Conservation (phyloP, 2,797 vertebrate species). For the Arvicola amphibius region DNA sequence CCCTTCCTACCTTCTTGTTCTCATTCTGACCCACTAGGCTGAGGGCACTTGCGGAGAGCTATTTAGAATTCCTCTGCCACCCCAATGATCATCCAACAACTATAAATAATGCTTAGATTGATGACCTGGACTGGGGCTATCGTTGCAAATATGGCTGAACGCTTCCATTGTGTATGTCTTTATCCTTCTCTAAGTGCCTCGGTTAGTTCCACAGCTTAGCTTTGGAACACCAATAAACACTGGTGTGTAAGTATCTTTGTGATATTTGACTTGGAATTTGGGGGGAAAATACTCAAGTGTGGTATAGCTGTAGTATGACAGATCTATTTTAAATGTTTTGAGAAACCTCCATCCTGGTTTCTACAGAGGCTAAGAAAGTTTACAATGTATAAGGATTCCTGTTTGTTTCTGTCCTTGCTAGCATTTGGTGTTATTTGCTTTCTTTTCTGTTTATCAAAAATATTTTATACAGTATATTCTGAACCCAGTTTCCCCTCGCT, state of each 20-base stretch:
- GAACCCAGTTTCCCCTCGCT: not conserved
- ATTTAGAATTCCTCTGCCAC: not conserved
- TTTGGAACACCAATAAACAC: not conserved
- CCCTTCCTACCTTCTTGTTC: not conserved
- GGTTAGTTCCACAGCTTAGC: not conserved
- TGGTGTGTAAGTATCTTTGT: not conserved
- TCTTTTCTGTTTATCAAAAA: too few species aligned
- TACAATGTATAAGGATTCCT: too few species aligned
- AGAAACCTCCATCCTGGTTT: not conserved
- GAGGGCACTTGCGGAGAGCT: not conserved
- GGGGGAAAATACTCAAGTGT: not conserved
- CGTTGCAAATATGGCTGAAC: not conserved
- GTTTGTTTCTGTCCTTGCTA: not conserved
- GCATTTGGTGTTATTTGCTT: not conserved
- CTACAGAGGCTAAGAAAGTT: not conserved
- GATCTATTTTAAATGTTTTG: not conserved
- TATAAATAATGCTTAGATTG: not conserved
- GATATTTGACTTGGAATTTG: not conserved
- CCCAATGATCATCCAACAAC: not conserved
- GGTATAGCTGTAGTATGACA: not conserved
- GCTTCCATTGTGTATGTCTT: not conserved
- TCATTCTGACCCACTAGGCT: not conserved
- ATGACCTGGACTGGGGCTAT: not conserved
- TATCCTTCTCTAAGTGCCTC: not conserved
- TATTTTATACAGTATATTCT: not conserved